phyloP scores from a whole-genome alignment of 2,113 vertebrate species.

The Myotis davidii region DNA sequence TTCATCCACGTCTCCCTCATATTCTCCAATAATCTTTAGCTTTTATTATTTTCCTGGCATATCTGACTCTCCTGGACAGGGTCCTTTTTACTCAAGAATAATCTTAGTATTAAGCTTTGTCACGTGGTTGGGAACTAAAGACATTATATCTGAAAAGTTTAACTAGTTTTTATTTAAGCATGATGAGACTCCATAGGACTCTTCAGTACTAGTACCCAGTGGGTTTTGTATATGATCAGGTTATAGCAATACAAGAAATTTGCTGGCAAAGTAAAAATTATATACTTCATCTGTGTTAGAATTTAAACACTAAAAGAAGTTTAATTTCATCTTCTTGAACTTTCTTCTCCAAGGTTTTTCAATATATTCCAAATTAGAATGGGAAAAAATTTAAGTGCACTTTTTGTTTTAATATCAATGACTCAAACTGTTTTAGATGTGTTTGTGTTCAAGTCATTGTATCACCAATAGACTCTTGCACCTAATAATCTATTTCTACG shows the following conservation, averaged over 20 bases:
- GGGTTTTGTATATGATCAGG: neutral
- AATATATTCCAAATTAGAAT: neutral
- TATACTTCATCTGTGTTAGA: neutral
- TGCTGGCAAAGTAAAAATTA: neutral
- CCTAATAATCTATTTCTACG: neutral
- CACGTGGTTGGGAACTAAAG: neutral
- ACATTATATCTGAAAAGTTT: neutral
- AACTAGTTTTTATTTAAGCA: conserved; percentile 36
- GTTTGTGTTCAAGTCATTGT: neutral
- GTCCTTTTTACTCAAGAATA: neutral
- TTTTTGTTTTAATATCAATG: conserved; percentile 21
- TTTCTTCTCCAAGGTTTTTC: neutral
- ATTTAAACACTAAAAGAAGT: neutral
- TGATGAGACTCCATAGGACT: neutral
- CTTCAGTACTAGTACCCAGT: neutral
- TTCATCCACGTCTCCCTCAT: neutral
- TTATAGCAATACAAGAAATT: neutral
- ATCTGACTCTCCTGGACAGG: neutral
- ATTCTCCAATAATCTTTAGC: neutral
- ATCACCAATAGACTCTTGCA: neutral
- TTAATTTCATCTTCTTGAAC: neutral
- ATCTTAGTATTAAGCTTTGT: neutral
- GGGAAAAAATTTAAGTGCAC: neutral
- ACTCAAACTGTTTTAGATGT: neutral
- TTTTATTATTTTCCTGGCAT: neutral